These are phyloP conservation scores for Pipistrellus nathusii DNA, from an alignment of 2,797 vertebrate genomes.

Conservation along the genomic window DNA sequence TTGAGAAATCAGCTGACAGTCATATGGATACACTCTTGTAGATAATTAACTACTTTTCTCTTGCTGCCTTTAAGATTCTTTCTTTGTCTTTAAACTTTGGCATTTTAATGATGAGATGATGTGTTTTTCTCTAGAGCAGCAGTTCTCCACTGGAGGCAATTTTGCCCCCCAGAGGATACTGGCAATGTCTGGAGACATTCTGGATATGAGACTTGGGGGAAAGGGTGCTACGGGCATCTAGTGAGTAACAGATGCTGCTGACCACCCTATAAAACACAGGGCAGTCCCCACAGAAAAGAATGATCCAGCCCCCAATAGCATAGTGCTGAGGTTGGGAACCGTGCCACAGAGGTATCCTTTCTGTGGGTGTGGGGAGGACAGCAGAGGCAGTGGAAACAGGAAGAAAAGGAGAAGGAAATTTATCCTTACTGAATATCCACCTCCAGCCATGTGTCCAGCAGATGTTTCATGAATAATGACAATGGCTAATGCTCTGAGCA, in stretches of 20 bases:
- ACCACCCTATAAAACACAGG: neutral
- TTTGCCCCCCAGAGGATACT: neutral
- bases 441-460: neutral
- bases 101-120: too few relatives aligned
- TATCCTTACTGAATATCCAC: too few relatives aligned
- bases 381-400: neutral
- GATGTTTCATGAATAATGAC: neutral
- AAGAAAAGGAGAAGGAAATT: neutral
- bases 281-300: fast-evolving
- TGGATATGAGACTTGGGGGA: neutral
- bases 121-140: neutral
- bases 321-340: neutral
- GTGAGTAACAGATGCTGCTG: neutral
- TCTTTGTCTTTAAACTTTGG: too few relatives aligned
- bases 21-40: too few relatives aligned
- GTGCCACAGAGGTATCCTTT: neutral
- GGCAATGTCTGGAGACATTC: neutral
- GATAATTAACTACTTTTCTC: too few relatives aligned
- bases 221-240: neutral
- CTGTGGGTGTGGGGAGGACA: neutral
- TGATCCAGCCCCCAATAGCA: neutral
- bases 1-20: too few relatives aligned
- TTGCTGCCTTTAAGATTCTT: too few relatives aligned
- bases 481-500: neutral
- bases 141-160: neutral